Percentiles rank a stretch among this genome's conserved stretches.
phyloP scores from a whole-genome alignment of 2,888 invertebrate species.

The Cheiracanthium punctorium region DNA sequence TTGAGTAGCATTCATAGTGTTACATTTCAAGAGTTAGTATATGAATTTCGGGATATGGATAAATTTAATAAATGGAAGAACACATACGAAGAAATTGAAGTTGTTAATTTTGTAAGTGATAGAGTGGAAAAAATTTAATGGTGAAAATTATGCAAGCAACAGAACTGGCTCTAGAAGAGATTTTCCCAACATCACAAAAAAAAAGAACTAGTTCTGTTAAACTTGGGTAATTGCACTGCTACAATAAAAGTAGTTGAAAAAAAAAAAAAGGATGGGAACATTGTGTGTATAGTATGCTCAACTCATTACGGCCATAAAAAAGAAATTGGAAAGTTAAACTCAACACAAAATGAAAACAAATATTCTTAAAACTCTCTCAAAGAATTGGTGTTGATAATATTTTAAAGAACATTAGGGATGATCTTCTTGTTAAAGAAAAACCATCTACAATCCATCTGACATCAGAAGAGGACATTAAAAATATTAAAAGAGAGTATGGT shows the following conservation, averaged over 20 bases:
- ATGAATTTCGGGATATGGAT: not conserved
- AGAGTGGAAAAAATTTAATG: not conserved
- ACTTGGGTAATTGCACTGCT: not conserved
- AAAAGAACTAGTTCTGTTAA: not conserved
- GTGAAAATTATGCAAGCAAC: not conserved
- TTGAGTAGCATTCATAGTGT: not conserved
- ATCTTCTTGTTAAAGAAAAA: not conserved
- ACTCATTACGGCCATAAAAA: not conserved
- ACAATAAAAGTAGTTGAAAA: not conserved
- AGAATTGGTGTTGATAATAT: not conserved
- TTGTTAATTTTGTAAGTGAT: not conserved
- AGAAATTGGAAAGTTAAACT: not conserved
- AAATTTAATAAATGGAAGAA: not conserved
- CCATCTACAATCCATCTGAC: not conserved
- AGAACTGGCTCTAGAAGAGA: not conserved
- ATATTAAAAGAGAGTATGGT: not conserved
- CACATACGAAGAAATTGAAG: not conserved
- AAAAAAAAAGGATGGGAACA: not conserved
- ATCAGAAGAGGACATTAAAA: not conserved
- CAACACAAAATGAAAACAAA: not conserved
- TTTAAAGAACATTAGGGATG: not conserved
- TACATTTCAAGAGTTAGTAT: not conserved
- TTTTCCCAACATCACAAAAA: not conserved
- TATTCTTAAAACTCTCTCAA: not conserved
- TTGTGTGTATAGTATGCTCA: not conserved